Evolutionary conservation across 2,797 vertebrate species (phyloP).

Genomic region (Pipistrellus pygmaeus): DNA sequence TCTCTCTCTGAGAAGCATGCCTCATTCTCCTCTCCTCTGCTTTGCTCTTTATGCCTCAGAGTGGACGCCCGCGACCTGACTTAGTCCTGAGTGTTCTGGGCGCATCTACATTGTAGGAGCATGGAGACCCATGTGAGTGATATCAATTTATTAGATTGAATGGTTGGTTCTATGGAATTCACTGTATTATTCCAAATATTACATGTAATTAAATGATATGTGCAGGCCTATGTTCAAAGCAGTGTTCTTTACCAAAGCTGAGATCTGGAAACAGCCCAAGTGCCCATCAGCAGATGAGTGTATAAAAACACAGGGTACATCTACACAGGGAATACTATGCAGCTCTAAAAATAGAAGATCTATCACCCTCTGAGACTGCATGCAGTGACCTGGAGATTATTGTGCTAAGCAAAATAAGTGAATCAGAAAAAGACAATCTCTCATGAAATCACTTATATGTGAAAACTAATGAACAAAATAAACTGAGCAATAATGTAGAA

Average conservation of each 20-base stretch:
- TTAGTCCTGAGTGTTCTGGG: accelerated
- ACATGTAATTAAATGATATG: neutral
- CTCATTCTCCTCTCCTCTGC: accelerated
- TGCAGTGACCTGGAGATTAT: neutral
- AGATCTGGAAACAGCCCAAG: neutral
- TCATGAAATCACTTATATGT: neutral
- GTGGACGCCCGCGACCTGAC: accelerated
- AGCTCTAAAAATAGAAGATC: neutral
- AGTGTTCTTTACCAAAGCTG: neutral
- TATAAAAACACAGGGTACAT: too few species aligned
- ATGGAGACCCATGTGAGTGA: neutral
- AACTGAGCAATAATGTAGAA: neutral
- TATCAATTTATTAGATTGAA: neutral
- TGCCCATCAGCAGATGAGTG: too few species aligned
- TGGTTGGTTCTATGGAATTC: neutral
- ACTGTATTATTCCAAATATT: neutral
- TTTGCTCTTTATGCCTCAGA: neutral
- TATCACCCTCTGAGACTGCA: neutral
- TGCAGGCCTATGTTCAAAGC: neutral
- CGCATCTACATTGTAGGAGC: too few species aligned
- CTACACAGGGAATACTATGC: neutral
- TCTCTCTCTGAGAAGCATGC: neutral
- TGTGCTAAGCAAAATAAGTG: neutral
- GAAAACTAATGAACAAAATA: neutral
- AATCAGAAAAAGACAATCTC: neutral